A percentile compares a stretch with the other conserved stretches of the same genome.
Evolutionary conservation across 1,140 invertebrate genomes (phyloP).

Genomic region (Magallana ariakensis): DNA sequence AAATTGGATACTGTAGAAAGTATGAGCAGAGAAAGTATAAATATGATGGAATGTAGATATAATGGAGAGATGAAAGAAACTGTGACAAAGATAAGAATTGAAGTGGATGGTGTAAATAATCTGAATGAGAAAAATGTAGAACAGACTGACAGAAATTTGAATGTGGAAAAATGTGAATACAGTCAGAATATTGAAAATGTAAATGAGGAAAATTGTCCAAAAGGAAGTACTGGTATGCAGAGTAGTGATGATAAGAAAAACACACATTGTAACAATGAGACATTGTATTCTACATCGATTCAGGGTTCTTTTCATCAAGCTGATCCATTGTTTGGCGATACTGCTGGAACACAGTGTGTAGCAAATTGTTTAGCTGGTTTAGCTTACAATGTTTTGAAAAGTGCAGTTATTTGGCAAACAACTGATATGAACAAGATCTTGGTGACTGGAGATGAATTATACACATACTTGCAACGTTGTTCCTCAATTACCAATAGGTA

Average conservation of each 20-base stretch:
- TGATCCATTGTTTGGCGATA: slow-evolving; percentile 32
- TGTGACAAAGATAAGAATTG: no score
- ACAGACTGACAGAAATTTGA: no score
- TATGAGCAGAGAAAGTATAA: background rate
- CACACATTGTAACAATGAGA: no score
- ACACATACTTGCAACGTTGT: background rate
- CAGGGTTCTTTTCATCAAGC: slow-evolving; percentile 46
- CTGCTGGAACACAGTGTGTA: slow-evolving; percentile 37
- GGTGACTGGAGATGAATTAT: slow-evolving; percentile 20
- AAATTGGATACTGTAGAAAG: background rate
- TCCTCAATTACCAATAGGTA: background rate
- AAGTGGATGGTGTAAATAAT: no score
- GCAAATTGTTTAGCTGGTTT: slow-evolving; percentile 40
- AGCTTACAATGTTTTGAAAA: background rate
- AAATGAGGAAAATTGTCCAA: background rate
- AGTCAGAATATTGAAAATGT: background rate
- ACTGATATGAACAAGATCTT: slow-evolving; percentile 24
- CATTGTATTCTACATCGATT: background rate
- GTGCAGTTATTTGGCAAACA: background rate
- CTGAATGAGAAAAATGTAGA: no score
- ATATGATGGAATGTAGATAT: background rate
- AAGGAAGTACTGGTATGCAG: background rate
- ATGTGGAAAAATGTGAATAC: background rate
- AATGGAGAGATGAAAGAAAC: fast-evolving
- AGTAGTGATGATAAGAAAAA: no score